A percentile compares a stretch with the other conserved stretches of the same genome.
Evolutionary conservation across 2,888 invertebrate genomes (phyloP).

Genomic region (Drosophila longiperda): DNA sequence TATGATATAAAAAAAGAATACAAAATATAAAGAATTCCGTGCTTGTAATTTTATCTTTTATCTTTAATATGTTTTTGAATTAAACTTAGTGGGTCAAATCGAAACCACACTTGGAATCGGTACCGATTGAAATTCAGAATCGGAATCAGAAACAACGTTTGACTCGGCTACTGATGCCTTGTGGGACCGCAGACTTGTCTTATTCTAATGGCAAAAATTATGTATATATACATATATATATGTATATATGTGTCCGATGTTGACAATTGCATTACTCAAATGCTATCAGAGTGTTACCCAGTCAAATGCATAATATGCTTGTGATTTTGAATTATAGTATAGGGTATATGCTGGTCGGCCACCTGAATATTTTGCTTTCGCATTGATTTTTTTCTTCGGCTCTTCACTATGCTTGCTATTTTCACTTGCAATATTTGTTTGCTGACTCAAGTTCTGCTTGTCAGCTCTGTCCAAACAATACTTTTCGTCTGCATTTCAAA

Average conservation of each 20-base stretch:
- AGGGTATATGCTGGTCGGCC: constrained; percentile 25
- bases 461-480: constrained; percentile 8
- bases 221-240: too few species aligned
- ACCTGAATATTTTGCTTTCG: constrained; percentile 1
- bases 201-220: not conserved
- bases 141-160: not conserved
- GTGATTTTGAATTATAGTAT: not conserved
- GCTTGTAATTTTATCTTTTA: not conserved
- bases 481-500: constrained; percentile 15
- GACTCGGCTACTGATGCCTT: not conserved
- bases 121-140: not conserved
- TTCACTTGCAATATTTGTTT: constrained; percentile 20
- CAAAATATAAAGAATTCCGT: too few species aligned
- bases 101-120: not conserved
- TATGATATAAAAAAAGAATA: not conserved
- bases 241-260: not conserved
- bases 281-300: not conserved
- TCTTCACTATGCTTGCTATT: not conserved
- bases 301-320: not conserved
- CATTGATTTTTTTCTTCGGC: constrained; percentile 9
- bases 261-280: not conserved
- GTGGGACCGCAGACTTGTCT: not conserved
- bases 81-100: not conserved
- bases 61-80: not conserved
- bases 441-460: constrained; percentile 13